Evolutionary conservation across 1,140 invertebrate species (phyloP).

Genomic region (Magallana angulata): DNA sequence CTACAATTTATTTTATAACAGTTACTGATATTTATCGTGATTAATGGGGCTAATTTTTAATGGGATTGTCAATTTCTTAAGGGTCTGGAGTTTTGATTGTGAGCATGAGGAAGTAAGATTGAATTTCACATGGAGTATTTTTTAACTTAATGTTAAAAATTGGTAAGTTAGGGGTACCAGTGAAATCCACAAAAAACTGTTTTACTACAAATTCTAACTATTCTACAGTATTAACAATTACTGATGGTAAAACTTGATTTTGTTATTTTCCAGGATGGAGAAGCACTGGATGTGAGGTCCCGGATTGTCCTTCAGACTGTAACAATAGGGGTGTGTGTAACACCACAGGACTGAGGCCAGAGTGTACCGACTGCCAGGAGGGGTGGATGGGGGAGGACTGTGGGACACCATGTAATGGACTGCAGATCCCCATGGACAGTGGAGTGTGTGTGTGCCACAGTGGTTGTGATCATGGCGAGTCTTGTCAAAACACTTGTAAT

Average conservation of each 20-base stretch:
- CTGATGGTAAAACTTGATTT: background rate
- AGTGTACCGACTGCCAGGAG: slow-evolving; percentile 60
- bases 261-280: slow-evolving; percentile 55
- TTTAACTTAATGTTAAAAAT: no score
- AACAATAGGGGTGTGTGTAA: slow-evolving; percentile 63
- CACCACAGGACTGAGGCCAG: slow-evolving; percentile 47
- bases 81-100: no score
- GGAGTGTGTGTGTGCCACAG: slow-evolving; percentile 61
- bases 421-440: slow-evolving; percentile 58
- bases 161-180: no score
- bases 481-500: slow-evolving; percentile 56
- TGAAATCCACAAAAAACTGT: no score
- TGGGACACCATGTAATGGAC: slow-evolving; percentile 60
- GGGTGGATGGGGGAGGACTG: slow-evolving; percentile 68
- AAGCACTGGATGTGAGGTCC: slow-evolving; percentile 58
- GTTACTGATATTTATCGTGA: no score
- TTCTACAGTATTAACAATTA: no score
- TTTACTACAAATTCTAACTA: no score
- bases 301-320: slow-evolving; percentile 64
- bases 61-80: no score
- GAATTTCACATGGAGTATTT: no score
- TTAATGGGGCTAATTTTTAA: no score
- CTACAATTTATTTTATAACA: no score
- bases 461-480: slow-evolving; percentile 59
- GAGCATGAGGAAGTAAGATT: no score